These are phyloP conservation scores for Antheraea mylitta DNA, from an alignment of 1,140 invertebrate species.

Conservation along the genomic window DNA sequence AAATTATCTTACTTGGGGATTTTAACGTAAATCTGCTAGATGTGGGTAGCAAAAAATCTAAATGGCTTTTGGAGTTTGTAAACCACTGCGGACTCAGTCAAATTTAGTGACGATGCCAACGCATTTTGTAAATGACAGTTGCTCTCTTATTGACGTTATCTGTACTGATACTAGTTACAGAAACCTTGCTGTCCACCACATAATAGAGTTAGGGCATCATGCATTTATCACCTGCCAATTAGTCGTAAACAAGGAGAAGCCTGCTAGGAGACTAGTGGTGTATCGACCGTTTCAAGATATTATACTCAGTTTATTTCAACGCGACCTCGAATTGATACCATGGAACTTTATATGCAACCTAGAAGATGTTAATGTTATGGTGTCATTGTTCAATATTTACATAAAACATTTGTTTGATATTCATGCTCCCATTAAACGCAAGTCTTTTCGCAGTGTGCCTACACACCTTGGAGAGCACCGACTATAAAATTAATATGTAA, in stretches of 20 bases:
- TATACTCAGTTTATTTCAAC: conserved; percentile 15
- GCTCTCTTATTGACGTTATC: conserved; percentile 8
- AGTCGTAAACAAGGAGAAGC: conserved; percentile 17
- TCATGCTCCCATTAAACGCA: conserved; percentile 26
- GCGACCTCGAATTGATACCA: conserved; percentile 17
- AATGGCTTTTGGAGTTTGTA: conserved; percentile 9
- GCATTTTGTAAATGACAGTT: conserved; percentile 16
- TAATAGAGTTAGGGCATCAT: background rate
- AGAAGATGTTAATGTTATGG: conserved; percentile 24
- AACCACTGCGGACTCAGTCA: background rate
- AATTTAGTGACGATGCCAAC: conserved; percentile 12
- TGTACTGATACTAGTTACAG: background rate
- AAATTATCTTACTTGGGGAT: conserved; percentile 24
- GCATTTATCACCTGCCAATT: conserved; percentile 15
- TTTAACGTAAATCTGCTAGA: conserved; percentile 31
- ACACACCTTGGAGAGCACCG: conserved; percentile 34
- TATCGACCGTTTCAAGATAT: conserved; percentile 15
- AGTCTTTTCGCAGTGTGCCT: conserved; percentile 17
- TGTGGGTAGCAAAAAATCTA: background rate
- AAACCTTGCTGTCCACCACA: conserved; percentile 3
- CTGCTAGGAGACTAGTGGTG: background rate
- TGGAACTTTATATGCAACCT: conserved; percentile 13
- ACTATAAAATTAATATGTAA: conserved; percentile 29
- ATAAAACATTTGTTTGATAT: conserved; percentile 25
- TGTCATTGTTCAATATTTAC: conserved; percentile 24